Conservation (phyloP, 2,113 vertebrate genomes). For the Oxyura jamaicensis region DNA sequence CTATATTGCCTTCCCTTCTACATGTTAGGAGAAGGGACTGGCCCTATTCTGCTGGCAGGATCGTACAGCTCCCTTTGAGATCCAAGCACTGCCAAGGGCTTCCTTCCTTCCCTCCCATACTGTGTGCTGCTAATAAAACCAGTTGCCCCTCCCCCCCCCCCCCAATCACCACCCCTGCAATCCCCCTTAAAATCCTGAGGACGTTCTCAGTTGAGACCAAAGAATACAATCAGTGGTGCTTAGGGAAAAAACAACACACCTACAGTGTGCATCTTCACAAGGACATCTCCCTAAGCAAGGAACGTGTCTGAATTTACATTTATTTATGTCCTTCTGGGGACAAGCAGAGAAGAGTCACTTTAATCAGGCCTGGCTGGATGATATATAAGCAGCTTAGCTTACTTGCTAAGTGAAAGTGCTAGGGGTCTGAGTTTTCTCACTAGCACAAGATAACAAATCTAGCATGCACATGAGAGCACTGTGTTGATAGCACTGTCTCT, state of each 20-base stretch:
- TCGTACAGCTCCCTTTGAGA: neutral
- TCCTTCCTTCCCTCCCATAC: neutral
- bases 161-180: neutral
- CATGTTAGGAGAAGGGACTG: neutral
- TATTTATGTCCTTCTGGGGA: neutral
- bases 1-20: neutral
- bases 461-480: neutral
- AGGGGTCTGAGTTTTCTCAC: neutral
- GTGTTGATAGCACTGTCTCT: neutral
- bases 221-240: neutral
- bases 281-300: neutral
- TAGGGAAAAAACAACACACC: neutral
- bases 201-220: neutral
- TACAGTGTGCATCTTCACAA: neutral
- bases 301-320: neutral
- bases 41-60: neutral
- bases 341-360: neutral
- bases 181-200: neutral
- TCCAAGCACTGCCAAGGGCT: neutral
- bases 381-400: neutral
- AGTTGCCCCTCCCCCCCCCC: neutral
- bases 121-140: neutral
- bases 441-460: neutral
- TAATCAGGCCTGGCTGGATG: neutral
- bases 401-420: neutral